Evolutionary conservation across 2,113 vertebrate species (phyloP), one percentile per base, ranked within the genome.

Genomic region (Vanacampus margaritifer): DNA sequence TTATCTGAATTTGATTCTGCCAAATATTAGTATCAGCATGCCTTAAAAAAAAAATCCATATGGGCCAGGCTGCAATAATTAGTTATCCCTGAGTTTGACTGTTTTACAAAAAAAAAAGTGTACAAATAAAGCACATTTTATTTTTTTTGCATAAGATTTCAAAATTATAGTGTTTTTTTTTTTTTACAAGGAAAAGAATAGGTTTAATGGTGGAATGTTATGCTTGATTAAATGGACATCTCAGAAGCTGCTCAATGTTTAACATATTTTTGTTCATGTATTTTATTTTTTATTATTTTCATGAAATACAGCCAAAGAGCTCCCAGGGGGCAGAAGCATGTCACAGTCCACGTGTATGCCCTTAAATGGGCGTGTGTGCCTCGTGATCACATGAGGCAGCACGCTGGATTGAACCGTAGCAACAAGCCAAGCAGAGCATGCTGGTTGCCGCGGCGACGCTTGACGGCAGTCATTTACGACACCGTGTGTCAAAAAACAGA

Each of bases 301-400:
- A 32, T 4, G 32, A 46, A 57, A 32, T 12, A 28, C 6, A 26
- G 13, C 17, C 26, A 57, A 32, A 57, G 6, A 32, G 3, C 5
- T 26, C 4, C n/a, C 51, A 24, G 23, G 14, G 23, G 51, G 23
- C 24, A 23, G 48, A 51, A n/a, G 48, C 87, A 87, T 87, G 90
- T 89, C 86, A 91, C 89, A 89, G 89, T 91, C 89, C 91, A 92
- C 90, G 90, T 92, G 91, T 84, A 48, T 41, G 7, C 58, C 72
- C 82, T 48, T 23, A 45, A 68, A 79, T 82, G 66, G 91, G 90
- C 86, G 89, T 75, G 78, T 79, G 48, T 16, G 41, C 36, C 64
- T 67, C 21, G 67, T 60, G 82, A 80, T 88, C 89, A 89, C 88
- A 67, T 89, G 90, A 75, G 71, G 43, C 73, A 81, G 90, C 91